A percentile compares a stretch with the other conserved stretches of the same genome.
Conservation (phyloP, 35 echinoderm and acorn worm species). For the Patiria miniata region DNA sequence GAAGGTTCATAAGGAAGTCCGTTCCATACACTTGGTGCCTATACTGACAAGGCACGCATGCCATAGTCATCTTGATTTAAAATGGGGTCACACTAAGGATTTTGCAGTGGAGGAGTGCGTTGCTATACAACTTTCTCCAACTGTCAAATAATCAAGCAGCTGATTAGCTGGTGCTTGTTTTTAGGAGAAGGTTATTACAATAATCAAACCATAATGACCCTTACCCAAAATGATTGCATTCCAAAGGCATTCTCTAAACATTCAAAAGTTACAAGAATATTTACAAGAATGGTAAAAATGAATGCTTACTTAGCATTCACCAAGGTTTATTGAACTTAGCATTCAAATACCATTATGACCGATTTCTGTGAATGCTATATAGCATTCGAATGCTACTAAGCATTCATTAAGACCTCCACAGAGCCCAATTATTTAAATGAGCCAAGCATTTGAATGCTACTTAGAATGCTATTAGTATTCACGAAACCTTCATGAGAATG, state of each 20-base stretch:
- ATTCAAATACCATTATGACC: background rate
- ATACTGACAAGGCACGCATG: too few relatives aligned
- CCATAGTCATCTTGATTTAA: too few relatives aligned
- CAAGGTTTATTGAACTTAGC: background rate
- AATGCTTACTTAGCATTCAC: background rate
- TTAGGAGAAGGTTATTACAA: too few relatives aligned
- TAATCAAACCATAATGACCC: too few relatives aligned
- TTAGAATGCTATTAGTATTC: background rate
- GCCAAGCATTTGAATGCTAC: background rate
- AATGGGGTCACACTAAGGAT: too few relatives aligned
- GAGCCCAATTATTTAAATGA: background rate
- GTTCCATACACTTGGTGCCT: too few relatives aligned
- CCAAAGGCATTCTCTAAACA: conserved; percentile 13
- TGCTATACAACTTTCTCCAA: too few relatives aligned
- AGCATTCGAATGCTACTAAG: background rate
- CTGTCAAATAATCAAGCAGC: too few relatives aligned
- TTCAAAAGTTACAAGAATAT: background rate
- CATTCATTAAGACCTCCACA: background rate
- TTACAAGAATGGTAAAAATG: background rate
- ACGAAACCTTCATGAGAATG: background rate
- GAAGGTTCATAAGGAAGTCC: too few relatives aligned
- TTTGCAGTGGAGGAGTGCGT: too few relatives aligned
- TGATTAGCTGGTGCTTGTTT: too few relatives aligned
- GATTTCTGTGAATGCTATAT: background rate
- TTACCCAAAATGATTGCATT: background rate